A percentile compares a stretch with the other conserved stretches of the same genome.
Conservation (phyloP, 2,113 vertebrate genomes). For the Albula goreensis region DNA sequence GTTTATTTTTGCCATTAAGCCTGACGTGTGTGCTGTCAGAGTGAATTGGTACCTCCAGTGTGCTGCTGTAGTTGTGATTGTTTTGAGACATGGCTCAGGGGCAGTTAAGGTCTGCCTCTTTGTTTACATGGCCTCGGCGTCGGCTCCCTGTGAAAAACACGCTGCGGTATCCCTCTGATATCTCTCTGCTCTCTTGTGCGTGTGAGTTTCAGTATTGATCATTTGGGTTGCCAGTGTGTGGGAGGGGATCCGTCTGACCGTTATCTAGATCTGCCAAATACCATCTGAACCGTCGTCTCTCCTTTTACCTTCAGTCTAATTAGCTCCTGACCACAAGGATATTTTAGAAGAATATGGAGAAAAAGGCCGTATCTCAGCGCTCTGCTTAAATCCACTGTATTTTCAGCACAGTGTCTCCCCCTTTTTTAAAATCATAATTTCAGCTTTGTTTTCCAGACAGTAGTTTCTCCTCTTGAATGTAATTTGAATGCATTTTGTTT, state of each 20-base stretch:
- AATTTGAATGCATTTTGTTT: not conserved
- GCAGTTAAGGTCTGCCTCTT: not conserved
- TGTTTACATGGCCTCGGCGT: conserved; percentile 10
- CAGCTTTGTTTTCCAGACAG: not conserved
- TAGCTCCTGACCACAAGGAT: not conserved
- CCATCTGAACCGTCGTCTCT: conserved; percentile 5
- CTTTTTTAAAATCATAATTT: conserved; percentile 4
- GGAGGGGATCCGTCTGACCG: conserved; percentile 37
- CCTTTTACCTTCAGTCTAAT: conserved; percentile 17
- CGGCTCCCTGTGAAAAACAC: conserved; percentile 17
- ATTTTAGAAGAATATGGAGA: conserved; percentile 11
- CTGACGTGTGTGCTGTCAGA: not conserved
- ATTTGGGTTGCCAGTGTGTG: conserved; percentile 42
- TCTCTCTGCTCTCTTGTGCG: conserved; percentile 40
- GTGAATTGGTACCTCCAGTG: not conserved
- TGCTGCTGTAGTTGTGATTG: not conserved
- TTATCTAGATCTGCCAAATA: conserved; percentile 47
- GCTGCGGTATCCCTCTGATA: not conserved
- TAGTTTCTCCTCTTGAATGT: not conserved
- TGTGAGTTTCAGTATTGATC: conserved; percentile 76
- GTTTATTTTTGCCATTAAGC: not conserved
- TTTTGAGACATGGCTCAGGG: conserved; percentile 1
- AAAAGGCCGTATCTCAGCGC: not conserved
- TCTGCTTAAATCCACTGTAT: conserved; percentile 4
- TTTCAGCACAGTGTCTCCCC: not conserved